Evolutionary conservation across 2,797 vertebrate species (phyloP).

Genomic region (Brachyalestes nurse): DNA sequence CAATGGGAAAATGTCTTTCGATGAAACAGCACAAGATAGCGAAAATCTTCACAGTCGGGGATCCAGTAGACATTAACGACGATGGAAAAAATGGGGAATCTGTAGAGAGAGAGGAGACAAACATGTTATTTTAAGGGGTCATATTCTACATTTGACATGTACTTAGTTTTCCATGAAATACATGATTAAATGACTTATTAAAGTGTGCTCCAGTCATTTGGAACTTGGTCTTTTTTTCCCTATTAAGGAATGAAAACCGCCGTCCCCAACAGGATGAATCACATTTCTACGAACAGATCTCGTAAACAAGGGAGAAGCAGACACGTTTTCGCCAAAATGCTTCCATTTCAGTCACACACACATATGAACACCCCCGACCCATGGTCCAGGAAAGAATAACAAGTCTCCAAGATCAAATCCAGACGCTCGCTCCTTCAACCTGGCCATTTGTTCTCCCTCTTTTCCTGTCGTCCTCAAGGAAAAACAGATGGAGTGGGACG

Average conservation of each 20-base stretch:
- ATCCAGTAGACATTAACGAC: constrained; percentile 73
- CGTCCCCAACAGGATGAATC: background rate
- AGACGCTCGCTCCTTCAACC: constrained; percentile 14
- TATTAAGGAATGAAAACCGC: constrained; percentile 21
- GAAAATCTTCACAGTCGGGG: constrained; percentile 78
- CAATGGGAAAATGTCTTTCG: constrained; percentile 43
- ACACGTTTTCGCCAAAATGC: constrained; percentile 4
- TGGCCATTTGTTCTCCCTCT: constrained; percentile 35
- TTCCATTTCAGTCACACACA: constrained; percentile 18
- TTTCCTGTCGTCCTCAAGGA: constrained; percentile 23
- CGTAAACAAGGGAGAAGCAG: constrained; percentile 11
- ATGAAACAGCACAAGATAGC: constrained; percentile 62
- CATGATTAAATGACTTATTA: no score
- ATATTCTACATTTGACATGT: no score
- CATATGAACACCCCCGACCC: background rate
- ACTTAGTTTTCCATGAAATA: no score
- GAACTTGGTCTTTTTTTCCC: constrained; percentile 9
- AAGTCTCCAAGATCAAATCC: constrained; percentile 27
- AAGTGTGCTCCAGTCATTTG: background rate
- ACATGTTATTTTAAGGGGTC: background rate
- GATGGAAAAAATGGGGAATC: constrained; percentile 67
- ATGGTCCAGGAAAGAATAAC: constrained; percentile 21
- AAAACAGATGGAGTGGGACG: constrained; percentile 34
- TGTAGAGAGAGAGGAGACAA: constrained; percentile 59
- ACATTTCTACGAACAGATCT: background rate